Evolutionary conservation across 2,888 invertebrate genomes (phyloP), one percentile per base, ranked within the genome.

Genomic region (Helleia helle): DNA sequence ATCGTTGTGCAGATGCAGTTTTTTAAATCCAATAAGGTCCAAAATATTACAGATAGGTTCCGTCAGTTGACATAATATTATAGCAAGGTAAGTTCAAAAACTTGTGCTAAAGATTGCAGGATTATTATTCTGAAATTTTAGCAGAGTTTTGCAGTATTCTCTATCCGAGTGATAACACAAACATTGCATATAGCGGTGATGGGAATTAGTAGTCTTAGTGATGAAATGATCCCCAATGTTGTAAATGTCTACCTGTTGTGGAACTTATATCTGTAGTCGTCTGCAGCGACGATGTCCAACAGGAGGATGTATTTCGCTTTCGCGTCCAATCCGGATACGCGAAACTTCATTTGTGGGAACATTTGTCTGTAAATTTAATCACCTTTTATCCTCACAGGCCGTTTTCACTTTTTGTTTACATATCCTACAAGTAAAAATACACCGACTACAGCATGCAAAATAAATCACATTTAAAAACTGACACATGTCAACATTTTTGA

Each of bases 311-410:
- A 99, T 88, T 99, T 99, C 73, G 97, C 95, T 87, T 97, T 96
- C 79, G 97, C 94, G 89, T 99, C 98, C 87, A 99, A 88, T 62
- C 99, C 99, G 71, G 95, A 95, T 65, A 99, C 95, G 73, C 97
- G 94, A 86, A 98, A 97, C 90, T 98, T 98, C 93, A 95, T 98
- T 87, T 99, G 97, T 68, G 99, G 99, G 87, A 99, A 99, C 96
- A 99, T 99, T 90, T 99, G 96, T 89, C 98, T 99, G 92, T 51
- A 92, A 88, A 71, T 62, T 48, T 61, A 61, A 74, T 70, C 62
- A 44, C 38, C 38, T 37, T 50, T 51, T 56, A 49, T 49, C 40
- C 44, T 11, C 36, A n/a, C n/a, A n/a, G n/a, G n/a, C n/a, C n/a
- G n/a, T n/a, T n/a, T n/a, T n/a, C n/a, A n/a, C n/a, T n/a, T n/a